A percentile compares a stretch with the other conserved stretches of the same genome.
These are phyloP conservation scores for Ellobius talpinus DNA, from an alignment of 2,113 vertebrate species.

Conservation along the genomic window DNA sequence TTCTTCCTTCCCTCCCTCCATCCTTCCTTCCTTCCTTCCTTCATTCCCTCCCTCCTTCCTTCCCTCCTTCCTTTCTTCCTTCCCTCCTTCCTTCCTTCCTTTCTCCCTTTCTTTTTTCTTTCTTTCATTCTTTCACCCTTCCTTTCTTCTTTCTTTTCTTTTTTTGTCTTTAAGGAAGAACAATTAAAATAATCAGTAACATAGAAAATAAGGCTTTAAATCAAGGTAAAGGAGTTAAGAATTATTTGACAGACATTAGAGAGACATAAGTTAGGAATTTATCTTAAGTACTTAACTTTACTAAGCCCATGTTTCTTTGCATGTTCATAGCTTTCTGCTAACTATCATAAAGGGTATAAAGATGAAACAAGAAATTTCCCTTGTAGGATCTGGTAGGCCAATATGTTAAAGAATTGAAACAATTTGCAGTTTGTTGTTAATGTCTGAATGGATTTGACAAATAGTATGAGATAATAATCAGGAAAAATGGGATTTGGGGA, in stretches of 20 bases:
- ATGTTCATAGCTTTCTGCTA: not conserved
- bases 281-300: not conserved
- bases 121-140: no score
- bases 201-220: conserved; percentile 49
- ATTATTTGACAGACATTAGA: conserved; percentile 13
- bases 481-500: not conserved
- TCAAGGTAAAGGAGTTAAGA: not conserved
- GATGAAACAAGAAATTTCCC: not conserved
- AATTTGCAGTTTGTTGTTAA: conserved; percentile 6
- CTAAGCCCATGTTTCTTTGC: conserved; percentile 46
- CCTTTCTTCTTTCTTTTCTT: no score
- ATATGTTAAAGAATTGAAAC: not conserved
- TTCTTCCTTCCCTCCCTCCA: no score
- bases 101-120: no score
- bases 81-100: not conserved
- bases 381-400: not conserved
- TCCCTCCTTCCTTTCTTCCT: not conserved
- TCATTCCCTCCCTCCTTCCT: not conserved
- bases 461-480: not conserved
- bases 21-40: not conserved
- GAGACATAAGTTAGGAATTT: not conserved
- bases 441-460: not conserved
- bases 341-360: conserved; percentile 25
- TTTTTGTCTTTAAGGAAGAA: conserved; percentile 53
- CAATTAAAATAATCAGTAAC: conserved; percentile 50